Conservation (phyloP, 1,140 invertebrate species). For the Heliconius himera region DNA sequence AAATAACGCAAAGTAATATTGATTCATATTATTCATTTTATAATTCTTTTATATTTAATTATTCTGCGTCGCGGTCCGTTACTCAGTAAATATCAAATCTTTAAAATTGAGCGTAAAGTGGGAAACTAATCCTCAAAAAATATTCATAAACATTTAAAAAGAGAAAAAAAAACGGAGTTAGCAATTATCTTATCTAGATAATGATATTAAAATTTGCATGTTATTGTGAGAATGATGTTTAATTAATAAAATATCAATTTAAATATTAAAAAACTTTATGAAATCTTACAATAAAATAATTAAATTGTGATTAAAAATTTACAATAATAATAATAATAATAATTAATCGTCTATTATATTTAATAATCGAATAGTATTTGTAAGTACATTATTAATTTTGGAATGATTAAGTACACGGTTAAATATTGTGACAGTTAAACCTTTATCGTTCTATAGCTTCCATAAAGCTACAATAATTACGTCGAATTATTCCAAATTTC, state of each 20-base stretch:
- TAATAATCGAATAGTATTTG: constrained; percentile 27
- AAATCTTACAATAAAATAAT: constrained; percentile 23
- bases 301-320: constrained; percentile 29
- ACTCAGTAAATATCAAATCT: too few species aligned
- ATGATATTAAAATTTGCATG: not conserved
- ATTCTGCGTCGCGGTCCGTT: too few species aligned
- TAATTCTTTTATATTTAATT: too few species aligned
- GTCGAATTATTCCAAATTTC: not conserved
- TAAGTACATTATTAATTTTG: constrained; percentile 26
- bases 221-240: not conserved
- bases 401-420: constrained; percentile 24
- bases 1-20: too few species aligned
- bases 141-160: too few species aligned
- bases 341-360: constrained; percentile 31
- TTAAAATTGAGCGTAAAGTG: too few species aligned
- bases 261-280: constrained; percentile 11
- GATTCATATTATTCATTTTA: too few species aligned
- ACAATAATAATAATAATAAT: constrained; percentile 25
- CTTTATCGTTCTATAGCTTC: constrained; percentile 12
- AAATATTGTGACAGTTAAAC: constrained; percentile 14
- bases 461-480: constrained; percentile 15
- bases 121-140: too few species aligned
- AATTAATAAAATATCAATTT: constrained; percentile 13
- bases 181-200: not conserved
- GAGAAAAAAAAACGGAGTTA: not conserved